Evolutionary conservation across 2,888 invertebrate species (phyloP).

Genomic region (Argynnis bischoffii): DNA sequence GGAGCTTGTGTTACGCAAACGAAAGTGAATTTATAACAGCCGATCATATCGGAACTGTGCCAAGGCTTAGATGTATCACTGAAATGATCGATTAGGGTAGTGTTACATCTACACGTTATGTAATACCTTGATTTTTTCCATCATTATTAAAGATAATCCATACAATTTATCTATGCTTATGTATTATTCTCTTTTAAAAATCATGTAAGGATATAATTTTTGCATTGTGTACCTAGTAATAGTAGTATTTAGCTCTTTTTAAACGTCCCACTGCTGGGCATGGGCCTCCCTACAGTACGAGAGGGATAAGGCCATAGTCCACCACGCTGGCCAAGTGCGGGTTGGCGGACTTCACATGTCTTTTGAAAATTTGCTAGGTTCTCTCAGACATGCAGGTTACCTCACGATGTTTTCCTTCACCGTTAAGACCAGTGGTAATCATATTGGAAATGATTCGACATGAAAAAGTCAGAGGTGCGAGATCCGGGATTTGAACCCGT

Average conservation of each 20-base stretch:
- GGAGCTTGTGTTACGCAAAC: slow-evolving; percentile 30
- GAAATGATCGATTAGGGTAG: slow-evolving; percentile 25
- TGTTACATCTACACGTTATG: slow-evolving; percentile 16
- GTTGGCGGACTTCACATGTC: too few relatives aligned
- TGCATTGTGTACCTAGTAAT: background rate
- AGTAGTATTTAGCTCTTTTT: too few relatives aligned
- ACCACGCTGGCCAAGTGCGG: too few relatives aligned
- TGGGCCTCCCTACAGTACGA: background rate
- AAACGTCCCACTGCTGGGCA: too few relatives aligned
- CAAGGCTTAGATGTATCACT: slow-evolving; percentile 30
- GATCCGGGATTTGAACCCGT: too few relatives aligned
- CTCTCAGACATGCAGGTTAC: too few relatives aligned
- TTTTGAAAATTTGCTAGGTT: too few relatives aligned
- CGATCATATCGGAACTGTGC: slow-evolving; percentile 35
- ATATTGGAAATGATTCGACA: too few relatives aligned
- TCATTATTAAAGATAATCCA: background rate
- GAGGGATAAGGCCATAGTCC: too few relatives aligned
- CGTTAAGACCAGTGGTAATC: too few relatives aligned
- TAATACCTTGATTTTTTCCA: background rate
- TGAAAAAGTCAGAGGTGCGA: too few relatives aligned
- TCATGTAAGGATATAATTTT: background rate
- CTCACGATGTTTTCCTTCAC: too few relatives aligned
- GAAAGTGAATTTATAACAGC: slow-evolving; percentile 33
- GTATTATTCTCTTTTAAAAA: background rate
- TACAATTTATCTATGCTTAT: background rate